Evolutionary conservation across 1,140 invertebrate species (phyloP).

Genomic region (Rhagoletis pomonella): DNA sequence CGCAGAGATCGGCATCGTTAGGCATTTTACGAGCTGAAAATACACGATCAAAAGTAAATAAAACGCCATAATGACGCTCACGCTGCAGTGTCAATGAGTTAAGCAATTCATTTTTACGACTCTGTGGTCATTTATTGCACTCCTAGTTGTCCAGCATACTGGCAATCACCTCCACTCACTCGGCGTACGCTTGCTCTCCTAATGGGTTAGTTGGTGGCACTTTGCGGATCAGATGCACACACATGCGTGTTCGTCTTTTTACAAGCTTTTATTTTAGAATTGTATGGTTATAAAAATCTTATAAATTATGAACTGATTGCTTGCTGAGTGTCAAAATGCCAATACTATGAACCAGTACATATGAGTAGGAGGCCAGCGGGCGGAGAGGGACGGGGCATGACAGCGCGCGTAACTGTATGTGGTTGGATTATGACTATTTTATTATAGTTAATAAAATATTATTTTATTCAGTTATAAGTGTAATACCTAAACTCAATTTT

Average conservation of each 20-base stretch:
- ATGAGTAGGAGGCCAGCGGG: neutral
- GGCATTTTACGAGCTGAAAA: conserved; percentile 9
- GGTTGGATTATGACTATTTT: neutral
- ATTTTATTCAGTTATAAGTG: conserved; percentile 25
- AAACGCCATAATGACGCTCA: conserved; percentile 35
- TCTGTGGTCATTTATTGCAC: conserved; percentile 38
- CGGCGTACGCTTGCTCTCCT: neutral
- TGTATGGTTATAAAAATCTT: neutral
- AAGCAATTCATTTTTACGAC: conserved; percentile 52
- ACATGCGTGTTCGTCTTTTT: neutral
- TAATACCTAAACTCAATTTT: neutral
- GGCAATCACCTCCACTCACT: neutral
- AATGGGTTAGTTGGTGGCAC: conserved; percentile 7
- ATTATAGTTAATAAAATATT: neutral
- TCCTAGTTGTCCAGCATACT: neutral
- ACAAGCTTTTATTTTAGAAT: neutral
- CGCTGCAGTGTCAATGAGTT: conserved; percentile 26
- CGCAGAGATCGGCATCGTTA: conserved; percentile 1
- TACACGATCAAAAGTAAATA: conserved; percentile 53
- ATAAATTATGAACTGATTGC: conserved; percentile 53
- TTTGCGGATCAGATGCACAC: neutral
- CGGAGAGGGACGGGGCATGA: neutral
- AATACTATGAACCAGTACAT: neutral
- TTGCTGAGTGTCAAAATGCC: conserved; percentile 37
- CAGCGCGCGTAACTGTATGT: neutral